A percentile compares a stretch with the other conserved stretches of the same genome.
Conservation (phyloP, 1,140 invertebrate genomes). For the Nymphalis io region DNA sequence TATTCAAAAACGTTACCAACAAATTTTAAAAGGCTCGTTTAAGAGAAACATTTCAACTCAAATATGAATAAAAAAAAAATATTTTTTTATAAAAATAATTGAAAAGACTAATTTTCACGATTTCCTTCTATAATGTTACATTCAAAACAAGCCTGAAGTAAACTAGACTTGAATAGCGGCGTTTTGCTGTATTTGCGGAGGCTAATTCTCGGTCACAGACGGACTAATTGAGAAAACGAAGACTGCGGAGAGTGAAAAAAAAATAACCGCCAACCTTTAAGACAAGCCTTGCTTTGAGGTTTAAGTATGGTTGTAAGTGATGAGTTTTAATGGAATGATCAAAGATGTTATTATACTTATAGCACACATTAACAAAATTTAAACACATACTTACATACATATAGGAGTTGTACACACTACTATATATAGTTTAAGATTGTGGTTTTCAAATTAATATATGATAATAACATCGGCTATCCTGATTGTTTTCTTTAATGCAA, state of each 20-base stretch:
- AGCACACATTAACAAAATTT: too few species aligned
- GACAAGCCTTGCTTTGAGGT: conserved; percentile 16
- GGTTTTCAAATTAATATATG: too few species aligned
- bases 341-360: too few species aligned
- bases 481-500: too few species aligned
- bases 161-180: conserved; percentile 24
- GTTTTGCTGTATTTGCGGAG: conserved; percentile 31
- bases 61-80: background rate
- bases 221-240: conserved; percentile 40
- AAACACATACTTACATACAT: too few species aligned
- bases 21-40: background rate
- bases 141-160: conserved; percentile 18
- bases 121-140: conserved; percentile 2
- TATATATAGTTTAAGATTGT: too few species aligned
- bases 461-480: too few species aligned
- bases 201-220: conserved; percentile 42
- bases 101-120: background rate
- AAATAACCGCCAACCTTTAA: conserved; percentile 32
- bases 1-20: too few species aligned
- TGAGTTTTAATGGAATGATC: background rate
- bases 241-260: conserved; percentile 21
- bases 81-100: background rate
- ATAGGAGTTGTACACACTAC: too few species aligned
- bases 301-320: conserved; percentile 7
- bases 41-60: background rate